These are phyloP conservation scores for Hypocryptadius cinnamomeus DNA, from an alignment of 2,113 vertebrate species.

Conservation along the genomic window DNA sequence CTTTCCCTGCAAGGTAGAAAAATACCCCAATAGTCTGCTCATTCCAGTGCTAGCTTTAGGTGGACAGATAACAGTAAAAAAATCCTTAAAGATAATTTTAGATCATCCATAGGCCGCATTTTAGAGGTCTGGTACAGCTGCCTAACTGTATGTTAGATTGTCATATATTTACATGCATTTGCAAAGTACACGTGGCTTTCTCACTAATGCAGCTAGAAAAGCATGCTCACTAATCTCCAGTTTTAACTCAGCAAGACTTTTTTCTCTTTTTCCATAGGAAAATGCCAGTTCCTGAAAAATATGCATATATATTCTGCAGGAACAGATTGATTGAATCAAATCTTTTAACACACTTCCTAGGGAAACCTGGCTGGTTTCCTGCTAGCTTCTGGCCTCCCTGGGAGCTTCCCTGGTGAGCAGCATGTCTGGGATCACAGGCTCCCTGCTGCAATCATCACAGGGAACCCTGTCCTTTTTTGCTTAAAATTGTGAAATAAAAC, in stretches of 20 bases:
- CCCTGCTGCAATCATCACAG: neutral
- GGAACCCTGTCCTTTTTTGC: neutral
- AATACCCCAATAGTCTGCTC: neutral
- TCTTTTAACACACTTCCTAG: constrained; percentile 17
- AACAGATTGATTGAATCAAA: constrained; percentile 20
- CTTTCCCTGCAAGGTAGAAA: neutral
- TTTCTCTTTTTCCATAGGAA: neutral
- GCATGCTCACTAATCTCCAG: neutral
- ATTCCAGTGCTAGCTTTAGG: neutral
- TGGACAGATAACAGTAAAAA: neutral
- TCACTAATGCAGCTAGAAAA: neutral
- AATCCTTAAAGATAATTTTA: neutral
- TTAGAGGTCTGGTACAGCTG: neutral
- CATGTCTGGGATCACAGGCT: neutral
- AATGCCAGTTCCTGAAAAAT: constrained; percentile 14
- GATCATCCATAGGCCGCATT: neutral
- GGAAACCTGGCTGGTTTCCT: constrained; percentile 50
- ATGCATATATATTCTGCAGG: neutral
- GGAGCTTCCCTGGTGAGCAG: constrained; percentile 13
- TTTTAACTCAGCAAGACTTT: neutral
- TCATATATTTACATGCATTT: neutral
- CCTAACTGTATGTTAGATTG: neutral
- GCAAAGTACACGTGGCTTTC: neutral
- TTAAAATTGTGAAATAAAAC: neutral
- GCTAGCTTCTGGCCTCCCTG: constrained; percentile 10